Evolutionary conservation across 64 coral and sea anemone species (phyloP).

Genomic region (Dendronephthya gigantea): DNA sequence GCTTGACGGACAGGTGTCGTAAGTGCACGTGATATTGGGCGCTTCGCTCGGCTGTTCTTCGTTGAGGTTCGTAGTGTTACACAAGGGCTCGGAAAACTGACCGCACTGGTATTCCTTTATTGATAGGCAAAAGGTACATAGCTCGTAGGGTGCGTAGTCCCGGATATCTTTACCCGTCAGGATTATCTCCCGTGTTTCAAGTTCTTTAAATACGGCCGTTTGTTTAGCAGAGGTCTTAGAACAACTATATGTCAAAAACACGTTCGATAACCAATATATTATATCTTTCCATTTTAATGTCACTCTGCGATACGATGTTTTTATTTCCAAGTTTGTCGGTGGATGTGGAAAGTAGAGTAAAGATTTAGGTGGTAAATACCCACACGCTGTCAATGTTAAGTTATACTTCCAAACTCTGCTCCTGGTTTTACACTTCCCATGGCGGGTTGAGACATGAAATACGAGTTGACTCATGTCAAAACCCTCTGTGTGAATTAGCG

Average conservation of each 20-base stretch:
- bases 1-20: neutral
- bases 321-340: neutral
- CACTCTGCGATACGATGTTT: neutral
- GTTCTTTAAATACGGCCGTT: neutral
- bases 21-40: neutral
- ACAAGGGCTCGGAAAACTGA: neutral
- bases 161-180: neutral
- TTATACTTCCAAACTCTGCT: neutral
- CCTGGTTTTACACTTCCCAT: neutral
- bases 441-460: neutral
- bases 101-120: neutral
- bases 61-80: neutral
- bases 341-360: neutral
- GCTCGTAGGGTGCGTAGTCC: neutral
- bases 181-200: neutral
- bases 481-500: neutral
- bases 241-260: neutral
- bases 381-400: neutral
- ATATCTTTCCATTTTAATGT: neutral
- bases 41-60: neutral
- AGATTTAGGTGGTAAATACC: neutral
- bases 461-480: neutral
- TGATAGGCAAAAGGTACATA: neutral
- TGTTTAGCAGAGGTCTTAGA: neutral
- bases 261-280: neutral